These are phyloP conservation scores for Fregata magnificens DNA, from an alignment of 2,113 vertebrate species.

Conservation along the genomic window DNA sequence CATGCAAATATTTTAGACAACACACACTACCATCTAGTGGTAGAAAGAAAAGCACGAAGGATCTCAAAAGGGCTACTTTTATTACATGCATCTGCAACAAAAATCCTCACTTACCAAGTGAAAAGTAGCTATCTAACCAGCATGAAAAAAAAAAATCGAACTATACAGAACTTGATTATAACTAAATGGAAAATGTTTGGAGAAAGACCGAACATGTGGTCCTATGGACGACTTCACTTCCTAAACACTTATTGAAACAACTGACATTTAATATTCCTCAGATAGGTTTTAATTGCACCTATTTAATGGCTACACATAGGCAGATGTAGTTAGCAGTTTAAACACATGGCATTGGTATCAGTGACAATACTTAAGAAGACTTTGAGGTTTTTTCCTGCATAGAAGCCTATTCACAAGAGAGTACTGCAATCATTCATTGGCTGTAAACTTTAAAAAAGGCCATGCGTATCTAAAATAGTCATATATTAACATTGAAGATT, in stretches of 20 bases:
- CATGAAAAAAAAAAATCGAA: neutral
- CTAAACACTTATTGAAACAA: neutral
- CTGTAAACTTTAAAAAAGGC: neutral
- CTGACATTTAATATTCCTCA: neutral
- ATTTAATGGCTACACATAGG: neutral
- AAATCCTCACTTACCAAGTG: neutral
- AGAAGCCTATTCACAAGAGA: neutral
- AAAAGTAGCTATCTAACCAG: neutral
- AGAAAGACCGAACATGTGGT: neutral
- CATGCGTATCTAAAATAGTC: neutral
- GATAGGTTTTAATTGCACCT: neutral
- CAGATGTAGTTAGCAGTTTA: neutral
- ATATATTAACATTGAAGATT: neutral
- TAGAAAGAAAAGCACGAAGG: neutral
- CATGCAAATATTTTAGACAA: neutral
- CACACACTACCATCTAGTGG: slow-evolving; percentile 53
- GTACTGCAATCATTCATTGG: neutral
- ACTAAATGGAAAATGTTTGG: neutral
- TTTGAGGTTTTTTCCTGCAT: neutral
- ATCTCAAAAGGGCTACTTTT: neutral
- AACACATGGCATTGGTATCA: neutral
- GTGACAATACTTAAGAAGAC: neutral
- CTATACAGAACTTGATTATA: neutral
- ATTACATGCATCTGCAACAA: neutral
- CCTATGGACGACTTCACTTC: neutral